Evolutionary conservation across 1,140 invertebrate species (phyloP).

Genomic region (Aphelinus certus): DNA sequence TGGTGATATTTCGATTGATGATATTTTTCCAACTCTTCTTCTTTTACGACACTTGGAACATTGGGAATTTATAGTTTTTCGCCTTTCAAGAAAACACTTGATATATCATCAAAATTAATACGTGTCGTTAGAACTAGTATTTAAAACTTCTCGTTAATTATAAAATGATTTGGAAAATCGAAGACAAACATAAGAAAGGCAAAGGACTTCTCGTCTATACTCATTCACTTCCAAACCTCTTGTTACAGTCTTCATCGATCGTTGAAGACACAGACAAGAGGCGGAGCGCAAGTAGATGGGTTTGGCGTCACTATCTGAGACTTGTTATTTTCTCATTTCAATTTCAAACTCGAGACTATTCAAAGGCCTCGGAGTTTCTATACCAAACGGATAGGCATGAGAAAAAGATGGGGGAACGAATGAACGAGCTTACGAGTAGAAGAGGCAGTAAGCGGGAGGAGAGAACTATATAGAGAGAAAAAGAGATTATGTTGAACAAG

Average conservation of each 20-base stretch:
- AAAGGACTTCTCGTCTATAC: not conserved
- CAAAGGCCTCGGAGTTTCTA: not conserved
- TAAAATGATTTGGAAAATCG: not conserved
- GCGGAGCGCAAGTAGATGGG: not conserved
- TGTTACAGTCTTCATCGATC: constrained; percentile 7
- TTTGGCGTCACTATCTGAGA: not conserved
- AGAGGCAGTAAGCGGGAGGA: too few relatives aligned
- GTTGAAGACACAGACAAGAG: not conserved
- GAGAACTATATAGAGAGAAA: too few relatives aligned
- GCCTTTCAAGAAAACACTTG: too few relatives aligned
- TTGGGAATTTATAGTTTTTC: not conserved
- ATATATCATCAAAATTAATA: too few relatives aligned
- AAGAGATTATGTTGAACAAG: not conserved
- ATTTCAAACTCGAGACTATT: constrained; percentile 5
- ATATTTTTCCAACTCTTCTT: too few relatives aligned
- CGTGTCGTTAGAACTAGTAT: too few relatives aligned
- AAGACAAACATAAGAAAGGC: not conserved
- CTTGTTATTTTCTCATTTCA: constrained; percentile 21
- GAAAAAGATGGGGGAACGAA: too few relatives aligned
- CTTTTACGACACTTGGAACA: not conserved
- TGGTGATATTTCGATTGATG: too few relatives aligned
- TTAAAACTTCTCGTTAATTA: too few relatives aligned
- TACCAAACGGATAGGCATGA: too few relatives aligned
- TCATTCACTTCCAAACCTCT: not conserved
- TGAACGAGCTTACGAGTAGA: too few relatives aligned